Conservation (phyloP, 2,888 invertebrate genomes). For the Lathronympha strigana region DNA sequence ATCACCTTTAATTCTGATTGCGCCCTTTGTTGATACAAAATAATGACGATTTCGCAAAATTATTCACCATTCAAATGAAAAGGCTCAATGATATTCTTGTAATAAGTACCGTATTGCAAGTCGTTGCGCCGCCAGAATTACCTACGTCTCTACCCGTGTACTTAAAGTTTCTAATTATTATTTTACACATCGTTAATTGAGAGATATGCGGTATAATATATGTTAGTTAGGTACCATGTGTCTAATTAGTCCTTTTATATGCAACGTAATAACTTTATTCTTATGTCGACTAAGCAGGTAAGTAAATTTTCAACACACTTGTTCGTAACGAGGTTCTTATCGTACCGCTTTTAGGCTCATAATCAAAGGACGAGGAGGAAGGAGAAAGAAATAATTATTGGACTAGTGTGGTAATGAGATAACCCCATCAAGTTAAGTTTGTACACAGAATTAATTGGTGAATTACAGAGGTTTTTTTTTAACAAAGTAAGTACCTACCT, state of each 20-base stretch:
- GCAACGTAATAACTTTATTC: not conserved
- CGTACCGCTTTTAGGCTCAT: too few species aligned
- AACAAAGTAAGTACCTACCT: too few species aligned
- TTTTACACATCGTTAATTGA: slow-evolving; percentile 24
- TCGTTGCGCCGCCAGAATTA: not conserved
- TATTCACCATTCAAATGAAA: slow-evolving; percentile 11
- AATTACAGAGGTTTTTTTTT: too few species aligned
- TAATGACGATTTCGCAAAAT: slow-evolving; percentile 47
- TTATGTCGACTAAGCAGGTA: too few species aligned
- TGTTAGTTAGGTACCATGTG: not conserved
- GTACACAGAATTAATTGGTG: too few species aligned
- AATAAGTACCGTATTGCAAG: not conserved
- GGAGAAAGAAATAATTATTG: too few species aligned
- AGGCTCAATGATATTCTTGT: not conserved
- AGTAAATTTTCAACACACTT: too few species aligned
- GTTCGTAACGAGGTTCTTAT: too few species aligned
- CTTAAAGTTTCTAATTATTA: slow-evolving; percentile 22
- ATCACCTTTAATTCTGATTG: slow-evolving; percentile 64
- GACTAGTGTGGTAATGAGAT: too few species aligned
- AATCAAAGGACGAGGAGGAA: too few species aligned
- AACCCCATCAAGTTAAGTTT: too few species aligned
- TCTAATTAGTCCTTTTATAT: not conserved
- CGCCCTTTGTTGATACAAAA: slow-evolving; percentile 52
- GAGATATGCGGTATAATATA: slow-evolving; percentile 9
- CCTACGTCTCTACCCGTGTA: not conserved